Conservation (phyloP, 1,140 invertebrate species). For the Battus philenor region DNA sequence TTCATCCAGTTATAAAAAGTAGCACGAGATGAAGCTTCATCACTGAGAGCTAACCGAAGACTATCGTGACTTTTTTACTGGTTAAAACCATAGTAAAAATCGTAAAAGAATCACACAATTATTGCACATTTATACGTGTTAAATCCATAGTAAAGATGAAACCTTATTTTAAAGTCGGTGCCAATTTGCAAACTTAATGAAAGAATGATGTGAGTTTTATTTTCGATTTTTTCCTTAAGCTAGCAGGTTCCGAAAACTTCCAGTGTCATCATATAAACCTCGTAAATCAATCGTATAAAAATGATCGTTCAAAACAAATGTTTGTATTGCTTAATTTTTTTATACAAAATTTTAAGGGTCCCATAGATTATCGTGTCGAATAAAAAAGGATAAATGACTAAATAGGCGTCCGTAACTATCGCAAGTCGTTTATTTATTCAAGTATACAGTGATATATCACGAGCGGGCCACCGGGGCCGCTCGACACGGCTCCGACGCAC, state of each 20-base stretch:
- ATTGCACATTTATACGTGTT: no score
- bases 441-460: slow-evolving; percentile 47
- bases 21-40: no score
- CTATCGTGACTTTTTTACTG: no score
- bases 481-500: slow-evolving; percentile 28
- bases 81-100: no score
- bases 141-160: no score
- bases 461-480: slow-evolving; percentile 44
- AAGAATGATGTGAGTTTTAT: background rate
- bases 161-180: no score
- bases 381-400: slow-evolving; percentile 42
- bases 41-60: no score
- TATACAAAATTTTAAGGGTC: slow-evolving; percentile 17
- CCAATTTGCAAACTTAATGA: no score
- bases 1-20: no score
- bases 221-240: background rate
- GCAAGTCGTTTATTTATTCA: slow-evolving; percentile 50
- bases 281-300: background rate
- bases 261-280: background rate
- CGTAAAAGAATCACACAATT: no score
- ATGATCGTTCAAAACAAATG: background rate
- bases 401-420: slow-evolving; percentile 41
- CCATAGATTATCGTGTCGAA: slow-evolving; percentile 23
- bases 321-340: slow-evolving; percentile 9
- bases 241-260: background rate